Evolutionary conservation across 2,113 vertebrate species (phyloP), one percentile per base, ranked within the genome.

Genomic region (Anser brachyrhynchus): DNA sequence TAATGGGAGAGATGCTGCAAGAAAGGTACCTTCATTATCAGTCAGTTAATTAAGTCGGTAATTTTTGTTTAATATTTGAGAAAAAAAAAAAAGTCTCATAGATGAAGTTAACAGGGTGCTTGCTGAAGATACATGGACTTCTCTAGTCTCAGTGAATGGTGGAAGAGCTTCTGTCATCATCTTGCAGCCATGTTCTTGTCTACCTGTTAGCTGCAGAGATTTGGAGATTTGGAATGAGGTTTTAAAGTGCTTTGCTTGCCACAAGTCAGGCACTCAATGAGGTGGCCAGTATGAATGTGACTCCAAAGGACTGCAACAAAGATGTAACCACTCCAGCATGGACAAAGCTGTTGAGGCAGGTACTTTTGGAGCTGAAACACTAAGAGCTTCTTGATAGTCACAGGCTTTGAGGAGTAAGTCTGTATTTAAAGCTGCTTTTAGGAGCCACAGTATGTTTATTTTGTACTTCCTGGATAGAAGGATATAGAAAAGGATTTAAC

Each of bases 321-420:
- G 55, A 9, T 0, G 0, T 44, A 9, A 21, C 17, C 37, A 46
- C 44, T 65, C 55, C n/a, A 23, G 41, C 4, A 1, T 37, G 28
- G 28, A 49, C 21, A 71, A 58, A 79, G 23, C 13, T 1, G 2
- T 25, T 44, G 52, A 41, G 57, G n/a, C 4, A 54, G 6, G 33
- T 71, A 33, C 31, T n/a, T 74, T 86, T 35, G 41, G 46, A 94
- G 26, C 8, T 75, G 43, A 44, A 64, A 26, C 61, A 20, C 22
- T 81, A 58, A 72, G 93, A 90, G 52, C 12, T 6, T 71, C 25
- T 37, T 65, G 39, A 69, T 37, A 4, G 66, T 61, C 20, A 23
- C 16, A 85, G 70, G 6, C 3, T 7, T 62, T 19, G 18, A 76
- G 54, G 44, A 70, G 23, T 77, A 22, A 1, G 2, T 71, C 65